phyloP scores from a whole-genome alignment of 1,140 invertebrate species.

The Amyelois transitella region DNA sequence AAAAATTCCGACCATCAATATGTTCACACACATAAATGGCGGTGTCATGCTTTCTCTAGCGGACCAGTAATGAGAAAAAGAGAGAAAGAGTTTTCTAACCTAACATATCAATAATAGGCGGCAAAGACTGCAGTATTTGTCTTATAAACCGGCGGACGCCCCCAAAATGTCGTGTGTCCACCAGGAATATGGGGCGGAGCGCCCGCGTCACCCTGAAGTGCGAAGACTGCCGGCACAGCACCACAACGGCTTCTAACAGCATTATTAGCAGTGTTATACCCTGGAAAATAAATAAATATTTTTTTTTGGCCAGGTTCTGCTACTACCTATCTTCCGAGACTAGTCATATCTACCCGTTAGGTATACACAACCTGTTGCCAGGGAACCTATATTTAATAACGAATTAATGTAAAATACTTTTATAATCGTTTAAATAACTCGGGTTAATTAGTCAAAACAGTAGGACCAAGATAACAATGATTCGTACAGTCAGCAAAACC shows the following conservation, averaged over 20 bases:
- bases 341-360: no score
- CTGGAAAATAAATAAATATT: slow-evolving; percentile 62
- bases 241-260: slow-evolving; percentile 88
- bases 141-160: slow-evolving; percentile 82
- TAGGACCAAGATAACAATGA: not conserved
- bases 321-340: no score
- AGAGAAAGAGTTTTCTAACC: slow-evolving; percentile 32
- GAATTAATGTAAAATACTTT: no score
- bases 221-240: slow-evolving; percentile 86
- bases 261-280: slow-evolving; percentile 86
- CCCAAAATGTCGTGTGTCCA: slow-evolving; percentile 90
- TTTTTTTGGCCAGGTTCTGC: no score
- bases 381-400: no score
- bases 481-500: not conserved
- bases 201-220: slow-evolving; percentile 92
- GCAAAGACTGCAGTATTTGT: slow-evolving; percentile 88
- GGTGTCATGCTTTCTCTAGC: no score
- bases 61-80: no score
- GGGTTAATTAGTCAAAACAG: not conserved
- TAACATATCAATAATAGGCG: slow-evolving; percentile 93
- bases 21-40: no score
- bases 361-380: no score
- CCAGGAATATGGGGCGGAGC: slow-evolving; percentile 90
- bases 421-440: no score
- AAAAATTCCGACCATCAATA: no score